These are phyloP conservation scores for Microctenopoma steveboyesi DNA, from an alignment of 2,797 vertebrate genomes.

Conservation along the genomic window DNA sequence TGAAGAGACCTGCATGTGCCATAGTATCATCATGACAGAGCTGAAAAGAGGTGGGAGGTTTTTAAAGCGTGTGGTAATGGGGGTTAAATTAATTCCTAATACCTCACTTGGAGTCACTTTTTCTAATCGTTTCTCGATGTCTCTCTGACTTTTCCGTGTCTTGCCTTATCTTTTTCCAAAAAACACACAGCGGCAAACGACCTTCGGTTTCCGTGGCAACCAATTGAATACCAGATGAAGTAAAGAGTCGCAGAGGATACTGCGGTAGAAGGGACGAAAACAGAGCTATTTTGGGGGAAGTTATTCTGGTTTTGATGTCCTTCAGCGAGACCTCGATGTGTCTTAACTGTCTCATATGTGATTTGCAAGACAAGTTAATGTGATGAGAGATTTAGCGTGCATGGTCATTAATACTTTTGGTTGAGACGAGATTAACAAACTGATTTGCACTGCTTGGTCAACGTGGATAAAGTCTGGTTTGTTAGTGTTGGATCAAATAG, in stretches of 20 bases:
- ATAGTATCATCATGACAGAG: conserved; percentile 49
- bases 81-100: conserved; percentile 68
- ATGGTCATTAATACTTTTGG: too few species aligned
- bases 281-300: neutral
- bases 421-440: too few species aligned
- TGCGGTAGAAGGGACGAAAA: neutral
- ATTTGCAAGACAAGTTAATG: too few species aligned
- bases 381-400: neutral
- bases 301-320: conserved; percentile 10
- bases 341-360: neutral
- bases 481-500: too few species aligned
- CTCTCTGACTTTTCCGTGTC: conserved; percentile 26
- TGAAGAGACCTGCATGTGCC: conserved; percentile 21
- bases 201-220: conserved; percentile 62
- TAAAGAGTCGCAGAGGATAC: conserved; percentile 26
- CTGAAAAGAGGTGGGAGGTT: conserved; percentile 34
- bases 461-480: too few species aligned
- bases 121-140: conserved; percentile 20
- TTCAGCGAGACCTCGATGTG: conserved; percentile 4
- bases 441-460: too few species aligned
- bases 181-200: conserved; percentile 59
- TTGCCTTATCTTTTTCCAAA: conserved; percentile 45
- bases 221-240: conserved; percentile 47
- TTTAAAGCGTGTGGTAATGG: conserved; percentile 53
- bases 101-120: conserved; percentile 61